Evolutionary conservation across 2,888 invertebrate species (phyloP), one percentile per base, ranked within the genome.

Genomic region (Lithodes maja): DNA sequence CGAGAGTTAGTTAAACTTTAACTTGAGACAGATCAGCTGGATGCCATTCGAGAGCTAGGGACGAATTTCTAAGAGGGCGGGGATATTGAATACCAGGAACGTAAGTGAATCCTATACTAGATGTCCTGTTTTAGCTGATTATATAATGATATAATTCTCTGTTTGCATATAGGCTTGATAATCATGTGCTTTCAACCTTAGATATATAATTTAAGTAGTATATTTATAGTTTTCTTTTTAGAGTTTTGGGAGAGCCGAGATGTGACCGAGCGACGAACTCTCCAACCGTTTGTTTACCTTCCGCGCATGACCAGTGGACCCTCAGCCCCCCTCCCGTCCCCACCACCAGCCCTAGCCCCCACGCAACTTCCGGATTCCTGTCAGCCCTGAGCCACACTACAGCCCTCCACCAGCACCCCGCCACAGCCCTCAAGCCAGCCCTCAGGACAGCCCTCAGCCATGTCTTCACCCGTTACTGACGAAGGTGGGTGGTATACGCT

Each of bases 321-420:
- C 7, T 61, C 61, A 7, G 7, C 61, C 61, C 12, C 61, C 61
- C 61, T 12, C 12, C 61, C 61, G 7, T 0, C 61, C 61, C 61
- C 12, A 5, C 61, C 61, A 7, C 61, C 61, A 61, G 7, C 12
- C 61, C 61, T 12, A 61, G 61, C 7, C 61, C 61, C 5, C 61
- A 61, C 61, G 61, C 61, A 61, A 61, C 61, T 61, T 61, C 61
- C 61, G 61, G 61, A 61, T 61, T 61, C 61, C 61, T 61, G 61
- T 61, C 61, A 61, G 61, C 61, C 61, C 61, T 5, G 7, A 61
- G 61, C 61, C 61, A 12, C 61, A 5, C 12, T 12, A 12, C 61
- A 61, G 61, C 61, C 61, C 61, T 61, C 61, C 61, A 7, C 61
- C 61, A 61, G 61, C 61, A 61, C 7, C 61, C 61, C 61, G 7